Evolutionary conservation across 1,140 invertebrate genomes (phyloP).

Genomic region (roundworm (Caenorhabditis elegans)): WBcel235 BX284604.4:4705001-4705500

Average conservation of each 20-base stretch:
- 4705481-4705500: constrained; percentile 10
- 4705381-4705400: constrained; percentile 23
- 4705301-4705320: too few species aligned
- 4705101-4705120: too few species aligned
- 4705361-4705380: constrained; percentile 21
- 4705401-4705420: not conserved
- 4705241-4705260: not conserved
- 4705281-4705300: too few species aligned
- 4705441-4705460: too few species aligned
- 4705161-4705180: not conserved
- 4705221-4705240: not conserved
- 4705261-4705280: too few species aligned
- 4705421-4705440: not conserved
- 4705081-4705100: too few species aligned
- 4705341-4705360: not conserved
- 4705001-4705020: not conserved
- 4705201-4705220: not conserved
- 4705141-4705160: not conserved
- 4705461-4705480: constrained; percentile 23
- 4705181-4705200: too few species aligned
- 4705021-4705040: too few species aligned
- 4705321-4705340: not conserved
- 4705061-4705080: not conserved
- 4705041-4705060: not conserved
- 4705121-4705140: not conserved